These are phyloP conservation scores for Clarias laeviceps DNA, from an alignment of 2,797 vertebrate species.

Conservation along the genomic window DNA sequence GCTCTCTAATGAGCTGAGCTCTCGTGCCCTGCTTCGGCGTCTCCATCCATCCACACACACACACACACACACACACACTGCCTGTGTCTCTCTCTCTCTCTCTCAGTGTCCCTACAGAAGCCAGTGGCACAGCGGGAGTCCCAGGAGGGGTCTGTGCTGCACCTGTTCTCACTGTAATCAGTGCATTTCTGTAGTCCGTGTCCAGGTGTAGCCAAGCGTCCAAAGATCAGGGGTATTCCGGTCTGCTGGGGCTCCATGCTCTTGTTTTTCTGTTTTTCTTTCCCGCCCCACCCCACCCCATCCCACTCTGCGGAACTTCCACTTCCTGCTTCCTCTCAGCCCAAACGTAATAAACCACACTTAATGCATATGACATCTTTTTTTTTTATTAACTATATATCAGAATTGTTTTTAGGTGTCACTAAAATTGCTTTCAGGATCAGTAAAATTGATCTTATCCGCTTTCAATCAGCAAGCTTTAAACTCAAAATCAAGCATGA, in stretches of 20 bases:
- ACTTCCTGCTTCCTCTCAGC: not conserved
- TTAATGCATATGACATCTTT: not conserved
- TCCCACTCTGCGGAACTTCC: not conserved
- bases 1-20: conserved; percentile 79
- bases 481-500: not conserved
- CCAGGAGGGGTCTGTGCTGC: conserved; percentile 63
- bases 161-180: conserved; percentile 77
- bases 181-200: conserved; percentile 69
- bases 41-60: conserved; percentile 43
- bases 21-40: conserved; percentile 57
- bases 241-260: conserved; percentile 56
- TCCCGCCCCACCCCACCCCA: not conserved
- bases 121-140: conserved; percentile 65
- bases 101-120: conserved; percentile 59
- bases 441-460: not conserved
- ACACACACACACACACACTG: conserved; percentile 43
- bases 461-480: not conserved
- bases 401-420: not conserved
- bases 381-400: not conserved
- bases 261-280: conserved; percentile 44
- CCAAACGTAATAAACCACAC: not conserved
- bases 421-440: not conserved
- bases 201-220: conserved; percentile 54
- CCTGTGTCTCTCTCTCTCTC: conserved; percentile 23
- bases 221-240: conserved; percentile 50